Percentiles rank a stretch among this genome's conserved stretches.
phyloP scores from a whole-genome alignment of 2,888 invertebrate species.

The Trissoscelio sp. region DNA sequence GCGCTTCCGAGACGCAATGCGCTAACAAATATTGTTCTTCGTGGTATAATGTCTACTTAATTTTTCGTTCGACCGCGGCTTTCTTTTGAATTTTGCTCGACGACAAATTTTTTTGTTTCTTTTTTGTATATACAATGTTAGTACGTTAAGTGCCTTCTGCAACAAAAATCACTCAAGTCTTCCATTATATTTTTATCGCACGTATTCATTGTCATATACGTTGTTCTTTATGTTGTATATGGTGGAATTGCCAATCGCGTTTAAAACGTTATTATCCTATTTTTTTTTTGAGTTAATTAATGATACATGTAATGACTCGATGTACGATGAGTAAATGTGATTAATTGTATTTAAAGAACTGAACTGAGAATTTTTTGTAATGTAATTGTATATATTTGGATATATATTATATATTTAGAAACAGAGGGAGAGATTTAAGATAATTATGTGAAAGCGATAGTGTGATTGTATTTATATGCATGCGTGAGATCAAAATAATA shows the following conservation, averaged over 20 bases:
- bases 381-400: constrained; percentile 54
- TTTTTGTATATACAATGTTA: constrained; percentile 72
- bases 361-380: constrained; percentile 45
- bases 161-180: constrained; percentile 83
- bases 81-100: constrained; percentile 26
- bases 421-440: constrained; percentile 46
- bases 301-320: constrained; percentile 62
- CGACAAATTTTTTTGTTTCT: not conserved
- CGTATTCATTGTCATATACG: constrained; percentile 71
- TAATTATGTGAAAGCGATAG: constrained; percentile 57
- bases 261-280: constrained; percentile 47
- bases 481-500: constrained; percentile 75
- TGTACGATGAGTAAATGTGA: constrained; percentile 65
- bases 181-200: constrained; percentile 82
- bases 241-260: constrained; percentile 15
- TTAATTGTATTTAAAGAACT: constrained; percentile 56
- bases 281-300: constrained; percentile 22
- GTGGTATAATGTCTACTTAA: constrained; percentile 68
- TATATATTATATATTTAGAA: too few species aligned
- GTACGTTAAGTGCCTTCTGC: constrained; percentile 83
- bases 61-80: constrained; percentile 37
- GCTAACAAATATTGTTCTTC: constrained; percentile 46
- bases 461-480: constrained; percentile 77
- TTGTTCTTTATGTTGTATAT: constrained; percentile 52
- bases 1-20: constrained; percentile 25